A percentile compares a stretch with the other conserved stretches of the same genome.
These are phyloP conservation scores for Malurus elegans DNA, from an alignment of 2,113 vertebrate genomes.

Conservation along the genomic window DNA sequence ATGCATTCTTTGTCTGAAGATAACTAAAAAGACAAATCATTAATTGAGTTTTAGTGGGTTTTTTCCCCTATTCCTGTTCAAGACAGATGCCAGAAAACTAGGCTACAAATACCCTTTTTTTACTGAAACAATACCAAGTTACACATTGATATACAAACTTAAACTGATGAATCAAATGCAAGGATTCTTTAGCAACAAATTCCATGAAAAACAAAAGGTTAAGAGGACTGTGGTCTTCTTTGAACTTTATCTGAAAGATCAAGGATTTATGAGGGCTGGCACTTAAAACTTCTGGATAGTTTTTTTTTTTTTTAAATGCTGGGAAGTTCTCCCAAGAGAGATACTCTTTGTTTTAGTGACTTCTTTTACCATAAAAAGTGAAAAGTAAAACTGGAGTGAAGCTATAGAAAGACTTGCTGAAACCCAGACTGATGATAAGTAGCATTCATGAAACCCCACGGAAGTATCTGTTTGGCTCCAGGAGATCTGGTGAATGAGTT, in stretches of 20 bases:
- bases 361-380: neutral
- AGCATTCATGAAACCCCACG: neutral
- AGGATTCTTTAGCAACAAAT: neutral
- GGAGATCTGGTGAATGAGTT: neutral
- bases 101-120: neutral
- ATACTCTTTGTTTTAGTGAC: neutral
- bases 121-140: neutral
- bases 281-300: neutral
- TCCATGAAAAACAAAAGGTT: neutral
- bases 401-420: neutral
- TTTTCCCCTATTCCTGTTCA: fast-evolving
- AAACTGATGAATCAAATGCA: neutral
- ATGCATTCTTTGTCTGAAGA: neutral
- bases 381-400: neutral
- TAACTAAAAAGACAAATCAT: neutral
- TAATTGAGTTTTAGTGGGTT: fast-evolving
- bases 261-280: neutral
- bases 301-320: neutral
- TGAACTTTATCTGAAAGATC: neutral
- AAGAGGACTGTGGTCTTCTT: neutral
- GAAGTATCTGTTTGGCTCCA: neutral
- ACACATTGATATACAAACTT: neutral
- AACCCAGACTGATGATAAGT: neutral
- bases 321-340: neutral
- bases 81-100: neutral